Conservation (phyloP, 2,797 vertebrate genomes). For the Hylomyscus alleni region DNA sequence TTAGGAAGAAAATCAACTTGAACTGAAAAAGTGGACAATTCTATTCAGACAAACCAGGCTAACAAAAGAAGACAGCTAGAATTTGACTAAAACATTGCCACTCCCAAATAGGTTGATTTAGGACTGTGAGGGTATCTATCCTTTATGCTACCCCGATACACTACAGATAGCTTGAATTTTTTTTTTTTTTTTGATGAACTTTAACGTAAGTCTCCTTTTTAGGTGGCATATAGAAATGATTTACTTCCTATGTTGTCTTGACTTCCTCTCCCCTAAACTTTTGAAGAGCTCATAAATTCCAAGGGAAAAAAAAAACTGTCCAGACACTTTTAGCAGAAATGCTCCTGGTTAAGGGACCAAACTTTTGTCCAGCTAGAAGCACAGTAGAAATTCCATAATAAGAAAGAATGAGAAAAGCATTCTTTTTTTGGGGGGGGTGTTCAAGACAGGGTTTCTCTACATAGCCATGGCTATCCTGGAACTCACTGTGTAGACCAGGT, state of each 20-base stretch:
- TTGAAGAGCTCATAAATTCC: not conserved
- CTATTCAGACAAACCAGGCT: not conserved
- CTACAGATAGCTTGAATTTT: not conserved
- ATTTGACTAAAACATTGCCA: not conserved
- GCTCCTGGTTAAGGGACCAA: not conserved
- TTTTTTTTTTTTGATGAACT: not conserved
- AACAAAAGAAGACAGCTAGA: not conserved
- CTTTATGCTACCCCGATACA: not conserved
- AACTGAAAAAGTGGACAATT: not conserved
- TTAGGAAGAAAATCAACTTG: not conserved
- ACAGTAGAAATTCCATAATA: not conserved
- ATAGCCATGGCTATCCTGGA: too few relatives aligned
- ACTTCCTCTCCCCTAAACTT: not conserved
- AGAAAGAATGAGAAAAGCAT: not conserved
- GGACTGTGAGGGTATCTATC: not conserved
- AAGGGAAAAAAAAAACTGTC: not conserved
- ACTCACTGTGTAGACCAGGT: too few relatives aligned
- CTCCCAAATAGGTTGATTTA: not conserved
- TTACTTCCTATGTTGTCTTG: conserved; percentile 5
- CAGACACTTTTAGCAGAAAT: not conserved
- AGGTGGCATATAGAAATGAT: not conserved
- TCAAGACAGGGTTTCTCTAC: too few relatives aligned
- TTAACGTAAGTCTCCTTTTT: not conserved
- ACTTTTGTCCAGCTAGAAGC: not conserved
- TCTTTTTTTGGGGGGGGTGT: not conserved